A percentile compares a stretch with the other conserved stretches of the same genome.
phyloP scores from a whole-genome alignment of 2,888 invertebrate species.

The Philereme vetulata region DNA sequence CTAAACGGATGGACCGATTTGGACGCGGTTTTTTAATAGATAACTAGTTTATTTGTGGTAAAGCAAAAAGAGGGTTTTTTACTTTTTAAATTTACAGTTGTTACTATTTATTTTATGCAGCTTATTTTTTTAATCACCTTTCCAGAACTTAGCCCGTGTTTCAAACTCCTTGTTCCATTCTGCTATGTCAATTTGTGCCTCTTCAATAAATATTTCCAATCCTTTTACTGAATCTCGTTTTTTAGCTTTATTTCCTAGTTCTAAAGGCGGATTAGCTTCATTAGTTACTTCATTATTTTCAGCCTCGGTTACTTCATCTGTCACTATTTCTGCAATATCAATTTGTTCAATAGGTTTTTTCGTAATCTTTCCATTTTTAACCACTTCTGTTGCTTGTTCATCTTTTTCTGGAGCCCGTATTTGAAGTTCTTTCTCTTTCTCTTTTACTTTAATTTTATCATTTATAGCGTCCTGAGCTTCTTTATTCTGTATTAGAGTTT shows the following conservation, averaged over 20 bases:
- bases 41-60: too few relatives aligned
- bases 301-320: background rate
- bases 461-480: background rate
- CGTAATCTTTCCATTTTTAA: background rate
- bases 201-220: background rate
- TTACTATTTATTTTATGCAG: too few relatives aligned
- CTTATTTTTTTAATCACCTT: too few relatives aligned
- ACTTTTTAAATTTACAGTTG: too few relatives aligned
- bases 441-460: background rate
- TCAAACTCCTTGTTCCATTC: conserved; percentile 3
- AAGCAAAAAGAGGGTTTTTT: background rate
- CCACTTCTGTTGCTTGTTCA: background rate
- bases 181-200: background rate
- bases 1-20: too few relatives aligned
- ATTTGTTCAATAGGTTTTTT: background rate
- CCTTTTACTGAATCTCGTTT: background rate
- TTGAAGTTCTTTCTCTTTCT: conserved; percentile 2
- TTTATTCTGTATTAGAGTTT: background rate
- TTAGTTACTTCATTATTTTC: background rate
- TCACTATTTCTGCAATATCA: too few relatives aligned
- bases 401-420: background rate
- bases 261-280: background rate
- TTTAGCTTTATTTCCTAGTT: too few relatives aligned
- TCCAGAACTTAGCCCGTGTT: conserved; percentile 53
- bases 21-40: too few relatives aligned